Conservation (phyloP, 2,113 vertebrate species). For the Eulemur macaco region DNA sequence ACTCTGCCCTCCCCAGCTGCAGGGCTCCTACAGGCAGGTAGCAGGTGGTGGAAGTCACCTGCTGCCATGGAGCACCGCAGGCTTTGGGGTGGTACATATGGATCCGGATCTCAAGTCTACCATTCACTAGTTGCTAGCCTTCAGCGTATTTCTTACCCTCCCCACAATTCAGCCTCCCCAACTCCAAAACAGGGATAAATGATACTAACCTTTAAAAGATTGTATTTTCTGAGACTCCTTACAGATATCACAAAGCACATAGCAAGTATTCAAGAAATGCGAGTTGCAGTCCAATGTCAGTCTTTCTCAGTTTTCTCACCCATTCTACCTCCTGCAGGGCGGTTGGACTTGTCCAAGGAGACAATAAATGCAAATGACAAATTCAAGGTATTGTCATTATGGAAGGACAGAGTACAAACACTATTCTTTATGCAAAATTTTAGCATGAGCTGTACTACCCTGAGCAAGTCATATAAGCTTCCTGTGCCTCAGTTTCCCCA, state of each 20-base stretch:
- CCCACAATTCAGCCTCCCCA: neutral
- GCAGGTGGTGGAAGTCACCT: neutral
- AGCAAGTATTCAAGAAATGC: neutral
- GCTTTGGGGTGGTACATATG: neutral
- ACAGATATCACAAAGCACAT: neutral
- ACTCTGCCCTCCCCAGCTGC: neutral
- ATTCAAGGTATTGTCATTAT: neutral
- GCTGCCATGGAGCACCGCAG: neutral
- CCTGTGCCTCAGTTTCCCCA: slow-evolving; percentile 4
- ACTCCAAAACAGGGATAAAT: neutral
- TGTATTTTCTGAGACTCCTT: neutral
- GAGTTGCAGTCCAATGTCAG: neutral
- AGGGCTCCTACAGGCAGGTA: neutral
- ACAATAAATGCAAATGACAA: neutral
- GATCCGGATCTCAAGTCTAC: neutral
- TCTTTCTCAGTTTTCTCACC: neutral
- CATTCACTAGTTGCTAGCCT: neutral
- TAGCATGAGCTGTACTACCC: neutral
- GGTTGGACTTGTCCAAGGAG: neutral
- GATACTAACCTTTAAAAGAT: neutral
- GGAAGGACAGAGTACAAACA: neutral
- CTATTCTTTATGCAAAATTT: neutral
- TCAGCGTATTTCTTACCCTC: neutral
- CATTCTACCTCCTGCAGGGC: neutral
- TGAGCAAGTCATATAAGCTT: neutral